Evolutionary conservation across 2,113 vertebrate genomes (phyloP), one percentile per base, ranked within the genome.

Genomic region (Brienomyrus brachyistius): DNA sequence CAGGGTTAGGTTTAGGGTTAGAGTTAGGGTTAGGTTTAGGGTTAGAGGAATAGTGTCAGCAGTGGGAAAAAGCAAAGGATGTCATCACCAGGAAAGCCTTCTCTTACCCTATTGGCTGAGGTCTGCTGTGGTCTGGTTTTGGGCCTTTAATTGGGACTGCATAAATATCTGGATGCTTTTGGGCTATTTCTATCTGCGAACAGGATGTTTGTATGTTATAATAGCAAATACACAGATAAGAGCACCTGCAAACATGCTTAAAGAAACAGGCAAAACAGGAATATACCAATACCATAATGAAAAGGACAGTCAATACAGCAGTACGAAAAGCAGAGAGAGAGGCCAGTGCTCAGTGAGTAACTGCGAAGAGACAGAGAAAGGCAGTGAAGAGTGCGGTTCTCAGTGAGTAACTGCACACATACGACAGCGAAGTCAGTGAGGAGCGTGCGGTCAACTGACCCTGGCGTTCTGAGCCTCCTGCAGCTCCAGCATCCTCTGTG

Each of bases 91-190:
- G 50, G 47, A 52, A 11, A 54, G 50, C 15, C n/a, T 43, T 0
- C n/a, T 85, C 95, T 96, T 95, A 99, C 98, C 98, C 98, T 50
- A 95, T 91, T 0, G 96, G 95, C 91, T 97, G 98, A 0, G 97
- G 93, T 54, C 96, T 95, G 93, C 93, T 96, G n/a, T 96, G 95
- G 86, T 98, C 98, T n/a, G 96, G 94, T 88, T 98, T 99, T 70
- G 94, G 97, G 89, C 94, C 91, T 95, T 99, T 99, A 59, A 98
- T 50, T 21, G 98, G 98, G 91, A 99, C 94, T 31, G 98, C 98
- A 59, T 99, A 99, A 95, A 99, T 98, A 92, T 99, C 98, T 0
- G 98, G 98, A 91, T 98, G 97, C 93, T 98, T 99, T 95, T 99
- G 98, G 90, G 98, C 97, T 66, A 99, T 97, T 95, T 99, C 98